Base-by-base conservation (phyloP, 2,888 invertebrate genomes). In the Ariolimax columbianus region DNA sequence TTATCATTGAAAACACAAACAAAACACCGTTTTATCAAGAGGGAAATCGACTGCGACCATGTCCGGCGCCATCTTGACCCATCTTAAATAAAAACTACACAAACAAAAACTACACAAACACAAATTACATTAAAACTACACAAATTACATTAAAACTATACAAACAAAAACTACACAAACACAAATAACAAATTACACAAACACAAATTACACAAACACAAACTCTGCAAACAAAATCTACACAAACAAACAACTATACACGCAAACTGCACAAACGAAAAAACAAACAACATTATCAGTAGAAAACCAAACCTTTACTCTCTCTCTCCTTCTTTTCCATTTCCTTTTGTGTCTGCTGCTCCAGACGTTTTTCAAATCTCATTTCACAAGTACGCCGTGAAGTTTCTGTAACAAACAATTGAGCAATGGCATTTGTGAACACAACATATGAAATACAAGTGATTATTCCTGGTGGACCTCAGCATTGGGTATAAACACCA, bases 311-410 rank as follows among this genome's bases (percentile, higher is more conserved):
- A 94, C 94, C 91, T 92, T 91, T 90, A 83, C 90, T 88, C 83
- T 92, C 90, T 87, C 97, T 96, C 0, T 97, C 97, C 91, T 97
- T 97, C 82, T 89, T 89, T 9, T 88, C 96, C 95, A 84, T 96
- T 96, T 96, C 93, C 84, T 92, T 92, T 87, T 93, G 97, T 88
- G 96, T 96, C 94, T 92, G 91, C 85, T 89, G 89, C 85, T 97
- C 97, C 90, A 97, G 96, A 90, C 96, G 95, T 88, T 96, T 96
- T 86, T 92, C 91, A 83, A 92, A 87, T 88, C 93, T 93, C 87
- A 92, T 90, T 94, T 97, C 97, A 26, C 97, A 96, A 23, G 96
- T 96, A 79, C 96, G 95, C 87, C 94, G 94, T 40, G 96, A 96
- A 95, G 88, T 96, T 95, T 94, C 94, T 93, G 90, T 55, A 88